These are phyloP conservation scores for Pantherophis vulpinus DNA, from an alignment of 2,797 vertebrate species.

Conservation along the genomic window DNA sequence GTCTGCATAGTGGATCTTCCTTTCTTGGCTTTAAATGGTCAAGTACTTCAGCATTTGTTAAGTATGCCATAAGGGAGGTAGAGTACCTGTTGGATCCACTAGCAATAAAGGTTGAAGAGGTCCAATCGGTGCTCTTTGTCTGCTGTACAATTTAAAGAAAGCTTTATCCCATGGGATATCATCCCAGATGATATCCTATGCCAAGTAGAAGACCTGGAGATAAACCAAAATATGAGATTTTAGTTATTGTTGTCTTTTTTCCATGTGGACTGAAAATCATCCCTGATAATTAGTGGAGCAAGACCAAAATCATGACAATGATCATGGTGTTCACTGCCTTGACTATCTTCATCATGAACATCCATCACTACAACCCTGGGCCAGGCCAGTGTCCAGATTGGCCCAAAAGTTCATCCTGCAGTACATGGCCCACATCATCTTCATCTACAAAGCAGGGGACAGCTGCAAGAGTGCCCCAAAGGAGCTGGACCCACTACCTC, in stretches of 20 bases:
- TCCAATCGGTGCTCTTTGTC: too few species aligned
- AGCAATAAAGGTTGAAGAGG: too few species aligned
- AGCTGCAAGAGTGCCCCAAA: slow-evolving; percentile 63
- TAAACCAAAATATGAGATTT: background rate
- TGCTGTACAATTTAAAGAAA: too few species aligned
- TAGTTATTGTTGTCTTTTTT: background rate
- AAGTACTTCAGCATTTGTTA: too few species aligned
- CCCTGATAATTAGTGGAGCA: background rate
- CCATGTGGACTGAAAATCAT: background rate
- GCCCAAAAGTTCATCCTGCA: slow-evolving; percentile 77
- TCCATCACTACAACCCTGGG: slow-evolving; percentile 87
- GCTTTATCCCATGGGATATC: too few species aligned
- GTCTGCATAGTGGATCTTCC: too few species aligned
- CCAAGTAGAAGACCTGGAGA: too few species aligned
- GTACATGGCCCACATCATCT: slow-evolving; percentile 80
- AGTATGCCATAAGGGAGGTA: too few species aligned
- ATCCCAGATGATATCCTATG: too few species aligned
- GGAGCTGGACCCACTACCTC: background rate
- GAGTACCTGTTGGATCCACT: too few species aligned
- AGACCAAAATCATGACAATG: slow-evolving; percentile 84
- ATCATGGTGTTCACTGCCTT: slow-evolving; percentile 86
- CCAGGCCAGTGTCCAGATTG: slow-evolving; percentile 81
- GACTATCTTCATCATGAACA: slow-evolving; percentile 91
- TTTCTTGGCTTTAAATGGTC: too few species aligned
- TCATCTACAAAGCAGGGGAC: slow-evolving; percentile 80